Evolutionary conservation across 1,140 invertebrate species (phyloP), one percentile per base, ranked within the genome.

Genomic region (Idris sp.): DNA sequence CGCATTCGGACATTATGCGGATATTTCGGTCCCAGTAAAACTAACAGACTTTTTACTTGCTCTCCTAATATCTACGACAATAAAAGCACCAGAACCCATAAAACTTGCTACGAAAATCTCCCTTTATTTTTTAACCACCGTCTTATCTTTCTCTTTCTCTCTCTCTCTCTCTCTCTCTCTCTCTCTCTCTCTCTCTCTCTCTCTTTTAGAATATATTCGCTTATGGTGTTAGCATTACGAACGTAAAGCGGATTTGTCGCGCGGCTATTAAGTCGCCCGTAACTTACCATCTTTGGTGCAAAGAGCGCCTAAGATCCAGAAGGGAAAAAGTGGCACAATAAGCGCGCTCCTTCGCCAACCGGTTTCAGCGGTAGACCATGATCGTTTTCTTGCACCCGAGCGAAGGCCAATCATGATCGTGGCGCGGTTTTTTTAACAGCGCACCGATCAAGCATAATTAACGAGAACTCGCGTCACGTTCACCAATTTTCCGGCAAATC

Each of bases 271-370:
- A 5, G 26, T n/a, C 5, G 26, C 8, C 26, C 3, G 16, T 18
- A 59, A 85, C 85, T 86, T 79, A 87, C 86, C 83, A 59, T 87
- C 85, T 51, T 87, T 87, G 67, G 85, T 84, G 76, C 83, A 86
- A 30, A 85, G 71, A 4, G 81, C 83, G 28, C 85, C 83, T 36
- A 84, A 82, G 81, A 87, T 84, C 81, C 84, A 86, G 16, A 86
- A 79, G 2, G 79, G 79, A 53, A 87, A 80, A 53, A 87, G 76
- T 44, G 82, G 78, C 18, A 82, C 64, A 54, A 84, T 71, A 33
- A 87, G 79, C 48, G 80, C 75, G 64, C 78, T 79, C 75, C 74
- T n/a, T 51, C 22, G 76, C 64, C 82, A 77, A 78, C 79, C 83
- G 13, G 76, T 41, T 30, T 77, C 76, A 61, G 72, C 49, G 58